phyloP scores from a whole-genome alignment of 2,113 vertebrate genomes.

The Typhlomys cinereus region DNA sequence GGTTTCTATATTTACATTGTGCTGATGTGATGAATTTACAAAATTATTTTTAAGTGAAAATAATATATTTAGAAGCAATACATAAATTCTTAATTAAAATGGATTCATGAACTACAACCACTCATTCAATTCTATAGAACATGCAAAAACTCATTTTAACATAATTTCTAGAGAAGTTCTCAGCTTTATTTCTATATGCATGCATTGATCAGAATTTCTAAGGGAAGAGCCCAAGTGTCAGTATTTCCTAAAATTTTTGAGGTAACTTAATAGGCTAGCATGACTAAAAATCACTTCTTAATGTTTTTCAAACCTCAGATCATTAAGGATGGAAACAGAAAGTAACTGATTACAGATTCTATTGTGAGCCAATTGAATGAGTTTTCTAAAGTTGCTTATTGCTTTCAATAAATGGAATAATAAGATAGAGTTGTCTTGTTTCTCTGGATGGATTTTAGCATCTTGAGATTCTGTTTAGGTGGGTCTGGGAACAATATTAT shows the following conservation, averaged over 20 bases:
- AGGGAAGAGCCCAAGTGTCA: background rate
- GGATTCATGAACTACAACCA: background rate
- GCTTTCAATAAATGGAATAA: no score
- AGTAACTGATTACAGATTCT: background rate
- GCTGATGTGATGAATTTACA: background rate
- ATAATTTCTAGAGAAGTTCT: background rate
- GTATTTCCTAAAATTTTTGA: background rate
- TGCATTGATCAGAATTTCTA: conserved; percentile 35
- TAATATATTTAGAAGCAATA: background rate
- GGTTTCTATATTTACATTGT: background rate
- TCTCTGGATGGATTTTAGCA: no score
- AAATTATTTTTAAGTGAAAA: conserved; percentile 8
- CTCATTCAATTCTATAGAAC: background rate
- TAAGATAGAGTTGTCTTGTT: no score
- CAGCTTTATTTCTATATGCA: background rate
- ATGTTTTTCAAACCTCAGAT: conserved; percentile 2
- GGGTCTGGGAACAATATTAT: background rate
- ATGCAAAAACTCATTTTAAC: background rate
- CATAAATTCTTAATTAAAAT: background rate
- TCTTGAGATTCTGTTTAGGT: background rate
- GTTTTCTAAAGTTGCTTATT: background rate
- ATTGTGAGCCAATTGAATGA: background rate
- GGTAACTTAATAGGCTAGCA: background rate
- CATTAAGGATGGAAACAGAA: background rate
- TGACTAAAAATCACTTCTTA: background rate